Evolutionary conservation across 1,140 invertebrate species (phyloP), one percentile per base, ranked within the genome.

Genomic region (Acromyrmex heyeri): DNA sequence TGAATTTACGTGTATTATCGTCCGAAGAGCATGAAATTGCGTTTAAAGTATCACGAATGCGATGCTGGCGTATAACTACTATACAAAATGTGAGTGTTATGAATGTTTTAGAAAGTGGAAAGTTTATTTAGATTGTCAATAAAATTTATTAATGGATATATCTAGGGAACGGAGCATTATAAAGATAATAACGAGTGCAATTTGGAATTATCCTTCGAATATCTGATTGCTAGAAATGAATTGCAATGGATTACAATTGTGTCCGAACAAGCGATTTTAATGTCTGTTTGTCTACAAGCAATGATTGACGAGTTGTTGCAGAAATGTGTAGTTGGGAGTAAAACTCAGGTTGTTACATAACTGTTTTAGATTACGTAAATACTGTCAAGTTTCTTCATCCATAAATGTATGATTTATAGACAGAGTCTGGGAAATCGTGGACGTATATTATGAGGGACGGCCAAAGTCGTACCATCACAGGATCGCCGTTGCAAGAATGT

Each of bases 1-100:
- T 99, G 2, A 97, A 96, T 92, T 96, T 98, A 88, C 96, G 97
- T 78, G 95, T 96, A 85, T 70, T 93, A 34, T 82, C 92, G 1
- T 88, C 91, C n/a, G 93, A 93, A 3, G 91, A 95, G 62, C 94
- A 93, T 30, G 98, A 99, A 95, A 97, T 97, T 18, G 96, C 96
- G 91, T 99, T 99, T 93, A 98, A 98, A 95, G 98, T 99, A 6
- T 99, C 99, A 1, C 96, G 99, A 89, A 99, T 99, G 97, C 96
- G 98, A 88, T 99, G 99, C 91, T 99, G 99, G 99, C 96, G 99
- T 89, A 99, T 99, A n/a, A 99, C 98, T 30, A 98, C 97, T 0
- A 95, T 97, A 85, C 97, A 97, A 90, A 96, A 96, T 93, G 98
- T 98, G 95, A 96, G 96, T 95, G 61, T 64, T 85, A 27, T 50